A percentile compares a stretch with the other conserved stretches of the same genome.
These are phyloP conservation scores for Tauraco hartlaubi DNA, from an alignment of 2,797 vertebrate genomes.

Conservation along the genomic window DNA sequence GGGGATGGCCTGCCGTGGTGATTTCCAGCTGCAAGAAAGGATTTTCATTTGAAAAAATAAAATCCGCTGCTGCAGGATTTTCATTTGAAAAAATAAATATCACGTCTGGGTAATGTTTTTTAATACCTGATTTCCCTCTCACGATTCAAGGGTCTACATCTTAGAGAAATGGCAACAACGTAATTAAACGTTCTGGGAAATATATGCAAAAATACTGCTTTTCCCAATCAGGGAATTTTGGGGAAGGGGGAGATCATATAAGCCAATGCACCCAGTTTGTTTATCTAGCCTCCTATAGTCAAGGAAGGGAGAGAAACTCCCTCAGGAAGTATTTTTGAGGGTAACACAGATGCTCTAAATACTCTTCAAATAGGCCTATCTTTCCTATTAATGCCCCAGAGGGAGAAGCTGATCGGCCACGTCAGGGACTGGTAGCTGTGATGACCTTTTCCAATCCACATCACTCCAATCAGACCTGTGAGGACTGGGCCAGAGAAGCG, in stretches of 20 bases:
- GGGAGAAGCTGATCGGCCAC: neutral
- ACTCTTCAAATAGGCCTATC: conserved; percentile 36
- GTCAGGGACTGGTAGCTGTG: neutral
- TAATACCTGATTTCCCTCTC: neutral
- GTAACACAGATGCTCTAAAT: conserved; percentile 58
- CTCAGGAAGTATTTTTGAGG: neutral
- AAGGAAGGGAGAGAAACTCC: neutral
- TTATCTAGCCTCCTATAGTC: neutral
- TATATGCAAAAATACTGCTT: neutral
- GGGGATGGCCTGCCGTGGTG: neutral
- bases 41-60: neutral
- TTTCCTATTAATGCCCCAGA: rapidly evolving
- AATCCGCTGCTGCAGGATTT: neutral
- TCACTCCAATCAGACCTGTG: neutral
- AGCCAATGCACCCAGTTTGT: neutral
- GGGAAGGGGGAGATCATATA: neutral
- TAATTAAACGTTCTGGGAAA: neutral
- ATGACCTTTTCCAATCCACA: conserved; percentile 45
- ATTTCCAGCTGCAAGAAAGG: neutral
- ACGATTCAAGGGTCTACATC: neutral
- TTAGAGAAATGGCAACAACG: rapidly evolving
- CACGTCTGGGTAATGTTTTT: rapidly evolving
- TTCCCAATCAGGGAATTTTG: neutral
- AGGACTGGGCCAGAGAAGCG: rapidly evolving
- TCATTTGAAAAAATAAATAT: conserved; percentile 5